Conservation (phyloP, 2,113 vertebrate species). For the Laticauda colubrina region DNA sequence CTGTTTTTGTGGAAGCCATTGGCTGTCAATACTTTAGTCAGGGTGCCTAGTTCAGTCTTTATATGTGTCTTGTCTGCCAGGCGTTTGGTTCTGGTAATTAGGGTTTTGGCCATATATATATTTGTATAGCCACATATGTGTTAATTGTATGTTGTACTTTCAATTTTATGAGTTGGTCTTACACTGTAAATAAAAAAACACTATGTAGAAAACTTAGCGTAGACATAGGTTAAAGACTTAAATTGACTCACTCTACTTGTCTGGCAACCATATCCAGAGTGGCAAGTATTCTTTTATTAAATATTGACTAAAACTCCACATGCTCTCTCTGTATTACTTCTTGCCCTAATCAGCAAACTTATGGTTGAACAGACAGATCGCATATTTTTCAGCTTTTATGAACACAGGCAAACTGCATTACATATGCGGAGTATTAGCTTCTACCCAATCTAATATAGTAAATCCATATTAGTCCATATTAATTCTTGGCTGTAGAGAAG, state of each 20-base stretch:
- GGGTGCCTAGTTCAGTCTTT: no score
- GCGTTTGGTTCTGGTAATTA: no score
- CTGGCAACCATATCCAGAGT: neutral
- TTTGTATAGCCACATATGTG: neutral
- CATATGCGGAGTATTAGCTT: neutral
- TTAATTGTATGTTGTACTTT: neutral
- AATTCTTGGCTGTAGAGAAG: neutral
- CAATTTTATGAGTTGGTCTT: neutral
- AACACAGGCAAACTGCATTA: neutral
- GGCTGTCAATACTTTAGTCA: no score
- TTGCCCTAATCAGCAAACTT: neutral
- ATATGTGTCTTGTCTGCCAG: no score
- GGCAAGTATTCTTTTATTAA: neutral
- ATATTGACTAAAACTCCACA: neutral
- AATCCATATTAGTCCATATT: neutral
- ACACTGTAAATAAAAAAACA: neutral
- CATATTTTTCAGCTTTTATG: neutral
- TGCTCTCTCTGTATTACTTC: neutral
- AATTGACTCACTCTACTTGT: neutral
- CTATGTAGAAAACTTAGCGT: neutral
- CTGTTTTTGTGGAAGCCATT: no score
- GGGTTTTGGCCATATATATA: neutral
- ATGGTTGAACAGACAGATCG: neutral
- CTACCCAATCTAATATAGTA: neutral
- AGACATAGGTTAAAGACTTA: neutral